Evolutionary conservation across 2,797 vertebrate species (phyloP).

Genomic region (Tapirus indicus): DNA sequence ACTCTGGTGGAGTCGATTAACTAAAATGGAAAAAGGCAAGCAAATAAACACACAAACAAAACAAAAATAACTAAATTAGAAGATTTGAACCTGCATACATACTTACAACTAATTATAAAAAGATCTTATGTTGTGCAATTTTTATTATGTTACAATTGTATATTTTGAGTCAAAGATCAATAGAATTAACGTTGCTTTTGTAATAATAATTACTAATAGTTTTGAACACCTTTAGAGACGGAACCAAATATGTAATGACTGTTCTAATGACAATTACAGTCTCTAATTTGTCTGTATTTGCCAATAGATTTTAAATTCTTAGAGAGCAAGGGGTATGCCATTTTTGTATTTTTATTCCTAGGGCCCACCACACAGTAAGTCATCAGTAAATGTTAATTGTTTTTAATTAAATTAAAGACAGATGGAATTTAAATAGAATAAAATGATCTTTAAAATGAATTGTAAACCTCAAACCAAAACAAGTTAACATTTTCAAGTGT

Average conservation of each 20-base stretch:
- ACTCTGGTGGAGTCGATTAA: background rate
- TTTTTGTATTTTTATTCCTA: slow-evolving; percentile 29
- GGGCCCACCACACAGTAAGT: background rate
- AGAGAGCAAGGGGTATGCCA: background rate
- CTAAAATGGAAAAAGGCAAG: background rate
- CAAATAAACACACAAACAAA: background rate
- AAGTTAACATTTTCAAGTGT: background rate
- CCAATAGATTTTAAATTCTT: slow-evolving; percentile 13
- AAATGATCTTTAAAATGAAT: background rate
- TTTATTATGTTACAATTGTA: background rate
- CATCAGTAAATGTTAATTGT: slow-evolving; percentile 48
- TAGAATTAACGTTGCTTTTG: background rate
- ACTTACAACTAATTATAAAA: background rate
- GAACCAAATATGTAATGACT: background rate
- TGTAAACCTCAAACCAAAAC: background rate
- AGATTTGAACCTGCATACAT: background rate
- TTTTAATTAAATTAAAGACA: slow-evolving; percentile 50
- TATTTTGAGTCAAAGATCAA: background rate
- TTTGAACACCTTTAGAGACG: background rate
- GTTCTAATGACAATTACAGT: background rate
- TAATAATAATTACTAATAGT: background rate
- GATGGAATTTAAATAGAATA: slow-evolving; percentile 35
- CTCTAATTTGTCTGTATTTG: background rate
- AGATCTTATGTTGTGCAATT: background rate
- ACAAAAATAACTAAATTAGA: background rate